These are phyloP conservation scores for Cyclura pinguis DNA, from an alignment of 2,797 vertebrate genomes.

Conservation along the genomic window DNA sequence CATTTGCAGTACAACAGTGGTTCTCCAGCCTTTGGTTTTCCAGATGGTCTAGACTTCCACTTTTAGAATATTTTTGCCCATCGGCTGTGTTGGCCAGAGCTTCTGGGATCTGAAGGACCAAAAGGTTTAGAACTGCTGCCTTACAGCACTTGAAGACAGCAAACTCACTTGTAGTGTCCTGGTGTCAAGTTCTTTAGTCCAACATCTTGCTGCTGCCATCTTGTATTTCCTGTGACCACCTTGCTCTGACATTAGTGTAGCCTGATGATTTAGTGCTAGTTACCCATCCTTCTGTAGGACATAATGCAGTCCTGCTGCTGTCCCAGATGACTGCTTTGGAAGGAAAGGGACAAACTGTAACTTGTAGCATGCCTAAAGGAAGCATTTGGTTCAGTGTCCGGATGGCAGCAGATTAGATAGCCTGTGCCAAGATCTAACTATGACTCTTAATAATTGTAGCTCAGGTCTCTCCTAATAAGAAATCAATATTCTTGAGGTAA, in stretches of 20 bases:
- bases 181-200: background rate
- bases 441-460: background rate
- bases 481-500: constrained; percentile 15
- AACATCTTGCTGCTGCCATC: background rate
- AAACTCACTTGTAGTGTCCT: background rate
- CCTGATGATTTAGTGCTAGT: background rate
- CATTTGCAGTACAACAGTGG: background rate
- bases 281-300: background rate
- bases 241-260: background rate
- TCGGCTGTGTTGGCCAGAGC: too few species aligned
- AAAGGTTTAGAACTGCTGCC: too few species aligned
- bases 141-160: background rate
- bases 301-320: constrained; percentile 8
- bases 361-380: constrained; percentile 66
- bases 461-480: background rate
- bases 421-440: background rate
- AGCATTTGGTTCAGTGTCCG: constrained; percentile 68
- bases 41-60: too few species aligned
- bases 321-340: constrained; percentile 30
- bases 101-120: too few species aligned
- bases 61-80: too few species aligned
- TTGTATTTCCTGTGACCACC: background rate
- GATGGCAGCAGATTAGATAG: constrained; percentile 41
- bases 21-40: too few species aligned
- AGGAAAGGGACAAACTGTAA: constrained; percentile 43